Percentiles rank a stretch among this genome's conserved stretches.
phyloP scores from a whole-genome alignment of 2,797 vertebrate genomes.

The Sebastes matsubarae region DNA sequence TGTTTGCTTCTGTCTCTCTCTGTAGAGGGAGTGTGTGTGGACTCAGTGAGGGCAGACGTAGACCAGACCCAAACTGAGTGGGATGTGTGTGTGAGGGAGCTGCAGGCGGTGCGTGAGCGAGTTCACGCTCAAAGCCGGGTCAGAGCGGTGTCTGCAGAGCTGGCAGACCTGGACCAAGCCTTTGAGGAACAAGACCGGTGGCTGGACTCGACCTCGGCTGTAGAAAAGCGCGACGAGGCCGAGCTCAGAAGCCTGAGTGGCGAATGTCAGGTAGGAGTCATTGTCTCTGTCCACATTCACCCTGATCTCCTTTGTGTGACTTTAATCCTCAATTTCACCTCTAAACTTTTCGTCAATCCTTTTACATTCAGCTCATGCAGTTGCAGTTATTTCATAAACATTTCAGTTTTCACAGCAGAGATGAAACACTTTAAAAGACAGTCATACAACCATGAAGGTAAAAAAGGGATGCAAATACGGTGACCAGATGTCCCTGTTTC shows the following conservation, averaged over 20 bases:
- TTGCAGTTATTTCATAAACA: not conserved
- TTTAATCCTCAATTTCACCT: not conserved
- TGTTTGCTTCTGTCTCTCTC: not conserved
- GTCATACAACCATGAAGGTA: not conserved
- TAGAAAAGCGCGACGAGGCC: slow-evolving; percentile 49
- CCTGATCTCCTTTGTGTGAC: slow-evolving; percentile 15
- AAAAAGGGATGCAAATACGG: not conserved
- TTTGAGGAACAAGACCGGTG: slow-evolving; percentile 85
- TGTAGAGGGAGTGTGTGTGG: slow-evolving; percentile 68
- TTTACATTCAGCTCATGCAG: not conserved
- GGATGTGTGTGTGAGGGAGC: slow-evolving; percentile 79
- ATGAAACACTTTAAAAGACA: not conserved
- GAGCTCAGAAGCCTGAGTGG: slow-evolving; percentile 74
- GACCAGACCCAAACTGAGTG: slow-evolving; percentile 84
- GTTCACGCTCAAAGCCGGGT: slow-evolving; percentile 84
- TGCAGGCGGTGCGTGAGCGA: slow-evolving; percentile 82
- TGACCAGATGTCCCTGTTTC: too few species aligned
- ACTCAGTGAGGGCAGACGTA: slow-evolving; percentile 67
- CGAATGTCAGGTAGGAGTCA: slow-evolving; percentile 85
- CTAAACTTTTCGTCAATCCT: not conserved
- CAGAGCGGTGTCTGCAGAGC: slow-evolving; percentile 79
- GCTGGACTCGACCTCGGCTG: slow-evolving; percentile 61
- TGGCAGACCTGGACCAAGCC: slow-evolving; percentile 80
- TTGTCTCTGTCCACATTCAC: not conserved
- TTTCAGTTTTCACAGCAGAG: not conserved